These are phyloP conservation scores for Athalia cordata DNA, from an alignment of 2,888 invertebrate species.

Conservation along the genomic window DNA sequence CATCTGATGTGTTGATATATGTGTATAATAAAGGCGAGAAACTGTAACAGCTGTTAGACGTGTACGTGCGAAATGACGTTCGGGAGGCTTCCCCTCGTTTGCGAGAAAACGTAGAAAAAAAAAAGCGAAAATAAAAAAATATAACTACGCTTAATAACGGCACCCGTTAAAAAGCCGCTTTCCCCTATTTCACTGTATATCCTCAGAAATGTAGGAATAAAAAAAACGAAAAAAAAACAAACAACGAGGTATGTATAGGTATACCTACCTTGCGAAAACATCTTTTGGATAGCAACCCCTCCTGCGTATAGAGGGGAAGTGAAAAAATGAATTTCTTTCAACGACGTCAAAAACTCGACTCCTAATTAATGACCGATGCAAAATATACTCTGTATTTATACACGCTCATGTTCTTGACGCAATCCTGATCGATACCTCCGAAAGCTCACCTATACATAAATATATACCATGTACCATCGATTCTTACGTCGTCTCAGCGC, in stretches of 20 bases:
- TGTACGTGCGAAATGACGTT: conserved; percentile 24
- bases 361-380: conserved; percentile 30
- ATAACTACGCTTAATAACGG: conserved; percentile 26
- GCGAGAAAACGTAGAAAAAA: neutral
- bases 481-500: no score
- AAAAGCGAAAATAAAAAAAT: neutral
- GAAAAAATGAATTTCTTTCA: conserved; percentile 26
- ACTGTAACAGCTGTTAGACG: conserved; percentile 22
- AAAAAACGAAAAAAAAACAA: conserved; percentile 1
- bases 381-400: neutral
- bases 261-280: conserved; percentile 19
- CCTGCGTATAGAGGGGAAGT: neutral
- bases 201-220: conserved; percentile 14
- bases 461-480: neutral
- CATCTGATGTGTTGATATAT: neutral
- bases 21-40: conserved; percentile 4
- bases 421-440: neutral
- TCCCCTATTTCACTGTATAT: neutral
- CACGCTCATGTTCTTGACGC: neutral
- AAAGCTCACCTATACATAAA: neutral
- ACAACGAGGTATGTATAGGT: neutral
- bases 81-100: conserved; percentile 8
- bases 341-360: neutral
- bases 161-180: conserved; percentile 17
- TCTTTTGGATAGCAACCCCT: neutral